phyloP scores from a whole-genome alignment of 1,140 invertebrate genomes.

The Plectrocnemia conspersa region DNA sequence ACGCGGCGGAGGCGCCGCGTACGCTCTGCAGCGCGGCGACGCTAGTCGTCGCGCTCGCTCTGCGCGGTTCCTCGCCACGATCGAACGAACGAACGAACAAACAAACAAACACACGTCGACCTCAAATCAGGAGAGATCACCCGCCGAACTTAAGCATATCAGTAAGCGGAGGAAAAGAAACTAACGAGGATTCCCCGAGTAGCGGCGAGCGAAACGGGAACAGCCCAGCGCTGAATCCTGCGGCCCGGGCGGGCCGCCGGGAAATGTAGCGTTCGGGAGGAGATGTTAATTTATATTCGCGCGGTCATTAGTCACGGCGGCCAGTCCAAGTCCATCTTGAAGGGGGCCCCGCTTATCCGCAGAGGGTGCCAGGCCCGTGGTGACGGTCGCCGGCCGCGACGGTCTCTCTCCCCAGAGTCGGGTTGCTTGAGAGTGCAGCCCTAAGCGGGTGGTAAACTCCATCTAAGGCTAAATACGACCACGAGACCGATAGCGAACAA shows the following conservation, averaged over 20 bases:
- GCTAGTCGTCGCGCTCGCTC: neutral
- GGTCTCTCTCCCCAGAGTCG: constrained; percentile 57
- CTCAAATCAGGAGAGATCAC: constrained; percentile 42
- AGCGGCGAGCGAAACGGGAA: constrained; percentile 80
- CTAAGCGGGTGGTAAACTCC: constrained; percentile 78
- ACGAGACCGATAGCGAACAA: constrained; percentile 85
- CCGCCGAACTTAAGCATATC: constrained; percentile 85
- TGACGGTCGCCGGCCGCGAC: constrained; percentile 49
- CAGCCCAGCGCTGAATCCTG: constrained; percentile 60
- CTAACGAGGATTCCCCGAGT: constrained; percentile 83
- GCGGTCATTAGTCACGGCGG: constrained; percentile 31
- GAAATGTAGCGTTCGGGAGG: constrained; percentile 68
- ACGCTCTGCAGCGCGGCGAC: neutral
- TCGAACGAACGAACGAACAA: constrained; percentile 1
- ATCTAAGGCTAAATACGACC: constrained; percentile 82
- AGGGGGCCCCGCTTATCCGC: constrained; percentile 61
- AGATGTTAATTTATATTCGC: constrained; percentile 37
- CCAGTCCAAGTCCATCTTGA: constrained; percentile 64
- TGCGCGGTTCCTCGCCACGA: constrained; percentile 14
- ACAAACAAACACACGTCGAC: neutral
- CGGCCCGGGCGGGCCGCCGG: constrained; percentile 44
- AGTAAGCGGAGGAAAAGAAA: constrained; percentile 91
- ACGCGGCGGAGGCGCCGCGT: constrained; percentile 1
- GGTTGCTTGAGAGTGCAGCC: constrained; percentile 79
- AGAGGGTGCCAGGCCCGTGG: constrained; percentile 70